A percentile compares a stretch with the other conserved stretches of the same genome.
phyloP scores from a whole-genome alignment of 1,140 invertebrate genomes.

The Artemia franciscana region DNA sequence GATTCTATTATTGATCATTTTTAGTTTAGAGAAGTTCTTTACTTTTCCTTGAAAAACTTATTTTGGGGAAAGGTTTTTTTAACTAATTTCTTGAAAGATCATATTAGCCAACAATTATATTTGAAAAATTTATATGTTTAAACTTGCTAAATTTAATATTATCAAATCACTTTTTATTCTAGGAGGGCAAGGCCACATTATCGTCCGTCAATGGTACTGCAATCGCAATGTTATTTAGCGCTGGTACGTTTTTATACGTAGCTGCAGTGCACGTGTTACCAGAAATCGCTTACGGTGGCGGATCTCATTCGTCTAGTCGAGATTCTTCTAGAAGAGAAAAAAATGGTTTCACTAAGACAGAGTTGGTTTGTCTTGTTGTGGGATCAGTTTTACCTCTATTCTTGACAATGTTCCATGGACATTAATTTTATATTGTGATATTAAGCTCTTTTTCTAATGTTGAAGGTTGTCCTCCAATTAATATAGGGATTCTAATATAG shows the following conservation, averaged over 20 bases:
- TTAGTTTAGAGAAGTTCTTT: too few relatives aligned
- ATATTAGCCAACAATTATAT: neutral
- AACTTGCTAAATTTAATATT: conserved; percentile 7
- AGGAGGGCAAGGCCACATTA: conserved; percentile 40
- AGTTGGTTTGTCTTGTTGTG: conserved; percentile 54
- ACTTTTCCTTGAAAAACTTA: too few relatives aligned
- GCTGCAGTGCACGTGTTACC: conserved; percentile 94
- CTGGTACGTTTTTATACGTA: conserved; percentile 94
- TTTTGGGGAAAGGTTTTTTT: too few relatives aligned
- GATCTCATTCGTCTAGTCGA: conserved; percentile 24
- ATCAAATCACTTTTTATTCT: conserved; percentile 16
- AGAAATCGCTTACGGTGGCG: conserved; percentile 39
- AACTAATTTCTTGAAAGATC: conserved; percentile 4
- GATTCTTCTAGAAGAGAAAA: conserved; percentile 23
- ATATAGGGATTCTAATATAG: too few relatives aligned
- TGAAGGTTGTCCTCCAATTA: too few relatives aligned
- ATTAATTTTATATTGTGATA: too few relatives aligned
- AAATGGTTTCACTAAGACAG: conserved; percentile 40
- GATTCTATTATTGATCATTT: too few relatives aligned
- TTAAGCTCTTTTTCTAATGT: too few relatives aligned
- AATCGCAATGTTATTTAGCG: conserved; percentile 92
- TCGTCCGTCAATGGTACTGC: conserved; percentile 75
- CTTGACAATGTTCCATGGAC: conserved; percentile 73
- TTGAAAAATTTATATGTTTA: neutral
- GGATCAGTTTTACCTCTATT: conserved; percentile 66